Evolutionary conservation across 2,113 vertebrate species (phyloP).

Genomic region (Heloderma charlesbogerti): DNA sequence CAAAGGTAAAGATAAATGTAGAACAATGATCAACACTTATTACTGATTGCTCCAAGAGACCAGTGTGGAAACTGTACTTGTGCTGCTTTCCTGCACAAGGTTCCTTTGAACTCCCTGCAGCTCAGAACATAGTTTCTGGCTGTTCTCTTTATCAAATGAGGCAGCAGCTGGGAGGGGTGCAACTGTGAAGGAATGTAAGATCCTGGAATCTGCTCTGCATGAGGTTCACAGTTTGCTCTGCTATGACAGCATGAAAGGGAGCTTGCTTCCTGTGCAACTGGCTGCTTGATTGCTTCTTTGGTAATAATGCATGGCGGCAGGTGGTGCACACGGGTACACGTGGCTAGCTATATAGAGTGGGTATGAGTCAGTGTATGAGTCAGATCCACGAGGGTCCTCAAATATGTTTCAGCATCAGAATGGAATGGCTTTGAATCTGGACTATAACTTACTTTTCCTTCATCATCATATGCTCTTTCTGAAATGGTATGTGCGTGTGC

Average conservation of each 20-base stretch:
- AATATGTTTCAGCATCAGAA: background rate
- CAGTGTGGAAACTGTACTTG: background rate
- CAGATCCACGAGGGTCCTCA: background rate
- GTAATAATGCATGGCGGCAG: background rate
- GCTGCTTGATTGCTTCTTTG: background rate
- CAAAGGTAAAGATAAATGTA: background rate
- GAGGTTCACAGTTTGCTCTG: background rate
- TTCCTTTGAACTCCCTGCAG: background rate
- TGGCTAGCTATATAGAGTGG: background rate
- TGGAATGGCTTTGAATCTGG: background rate
- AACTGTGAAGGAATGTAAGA: background rate
- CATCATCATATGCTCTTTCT: background rate
- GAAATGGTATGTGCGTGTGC: background rate
- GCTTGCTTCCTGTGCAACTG: background rate
- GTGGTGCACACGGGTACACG: background rate
- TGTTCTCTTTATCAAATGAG: background rate
- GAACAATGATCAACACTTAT: background rate
- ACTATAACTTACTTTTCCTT: background rate
- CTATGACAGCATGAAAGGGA: background rate
- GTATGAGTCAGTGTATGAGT: background rate
- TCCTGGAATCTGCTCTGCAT: background rate
- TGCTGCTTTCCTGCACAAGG: background rate
- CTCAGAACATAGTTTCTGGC: background rate
- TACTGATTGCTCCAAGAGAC: background rate
- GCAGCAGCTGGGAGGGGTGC: background rate